Percentiles rank a stretch among this genome's conserved stretches.
phyloP scores from a whole-genome alignment of 1,140 invertebrate species.

The Chironomus tepperi region DNA sequence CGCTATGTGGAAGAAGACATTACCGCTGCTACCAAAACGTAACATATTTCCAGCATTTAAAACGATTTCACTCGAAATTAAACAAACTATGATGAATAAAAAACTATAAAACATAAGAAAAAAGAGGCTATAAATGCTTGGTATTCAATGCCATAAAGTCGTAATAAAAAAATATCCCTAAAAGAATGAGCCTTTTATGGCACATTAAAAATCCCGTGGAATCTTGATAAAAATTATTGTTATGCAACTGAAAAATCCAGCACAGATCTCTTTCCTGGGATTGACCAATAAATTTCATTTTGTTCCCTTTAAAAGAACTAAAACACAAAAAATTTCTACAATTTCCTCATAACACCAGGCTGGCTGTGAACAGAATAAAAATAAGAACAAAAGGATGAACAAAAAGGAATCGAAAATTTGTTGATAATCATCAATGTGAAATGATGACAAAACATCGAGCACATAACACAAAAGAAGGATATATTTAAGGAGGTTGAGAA shows the following conservation, averaged over 20 bases:
- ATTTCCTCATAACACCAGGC: slow-evolving; percentile 6
- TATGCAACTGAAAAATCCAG: too few species aligned
- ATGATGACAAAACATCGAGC: slow-evolving; percentile 16
- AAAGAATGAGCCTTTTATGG: neutral
- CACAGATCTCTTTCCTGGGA: neutral
- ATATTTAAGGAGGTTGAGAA: neutral
- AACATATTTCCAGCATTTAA: too few species aligned
- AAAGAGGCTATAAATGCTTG: neutral
- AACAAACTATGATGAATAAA: too few species aligned
- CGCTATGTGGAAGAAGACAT: too few species aligned
- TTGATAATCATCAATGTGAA: neutral
- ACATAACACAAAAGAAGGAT: neutral
- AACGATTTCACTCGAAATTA: too few species aligned
- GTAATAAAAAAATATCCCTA: slow-evolving; percentile 2
- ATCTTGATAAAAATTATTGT: too few species aligned
- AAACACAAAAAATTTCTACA: neutral
- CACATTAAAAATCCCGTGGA: neutral
- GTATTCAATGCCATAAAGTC: neutral
- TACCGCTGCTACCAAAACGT: too few species aligned
- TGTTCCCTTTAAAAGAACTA: neutral
- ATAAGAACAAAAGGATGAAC: neutral
- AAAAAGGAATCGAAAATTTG: neutral
- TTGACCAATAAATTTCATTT: neutral
- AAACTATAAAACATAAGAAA: neutral
- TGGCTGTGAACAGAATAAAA: neutral